These are phyloP conservation scores for Onthophagus sagittarius DNA, from an alignment of 2,888 invertebrate genomes.

Conservation along the genomic window DNA sequence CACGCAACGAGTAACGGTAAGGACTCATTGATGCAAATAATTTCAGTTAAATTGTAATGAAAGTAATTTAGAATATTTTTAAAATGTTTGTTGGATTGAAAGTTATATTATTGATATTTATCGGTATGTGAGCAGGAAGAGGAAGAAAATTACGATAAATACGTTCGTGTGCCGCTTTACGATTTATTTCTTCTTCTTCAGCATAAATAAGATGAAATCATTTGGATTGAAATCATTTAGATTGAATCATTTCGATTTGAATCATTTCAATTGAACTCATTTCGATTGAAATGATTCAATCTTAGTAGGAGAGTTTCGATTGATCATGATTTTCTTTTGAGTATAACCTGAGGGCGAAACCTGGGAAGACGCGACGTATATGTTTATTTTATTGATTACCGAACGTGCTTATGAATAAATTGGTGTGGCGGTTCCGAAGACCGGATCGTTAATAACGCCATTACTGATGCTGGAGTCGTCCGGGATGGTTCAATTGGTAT, in stretches of 20 bases:
- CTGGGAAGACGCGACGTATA: not conserved
- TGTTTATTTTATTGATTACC: slow-evolving; percentile 5
- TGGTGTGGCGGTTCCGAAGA: not conserved
- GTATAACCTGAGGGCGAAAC: not conserved
- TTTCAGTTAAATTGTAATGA: not conserved
- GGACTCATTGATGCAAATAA: not conserved
- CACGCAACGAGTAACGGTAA: not conserved
- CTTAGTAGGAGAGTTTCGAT: not conserved
- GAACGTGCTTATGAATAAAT: not conserved
- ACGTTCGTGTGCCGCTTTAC: not conserved
- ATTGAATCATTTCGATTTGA: not conserved
- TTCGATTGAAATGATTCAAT: not conserved
- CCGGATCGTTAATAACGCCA: slow-evolving; percentile 7
- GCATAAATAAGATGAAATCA: not conserved
- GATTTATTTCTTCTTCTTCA: not conserved
- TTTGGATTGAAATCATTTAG: not conserved
- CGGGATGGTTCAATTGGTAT: not conserved
- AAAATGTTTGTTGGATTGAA: not conserved
- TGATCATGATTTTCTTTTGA: not conserved
- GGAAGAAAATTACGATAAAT: not conserved
- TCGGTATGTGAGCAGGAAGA: not conserved
- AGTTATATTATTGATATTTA: not conserved
- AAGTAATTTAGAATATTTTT: not conserved
- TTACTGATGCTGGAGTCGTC: not conserved
- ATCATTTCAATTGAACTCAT: not conserved